Base-by-base conservation (phyloP, 2,797 vertebrate species). In the Melanotaenia maccullochi region DNA sequence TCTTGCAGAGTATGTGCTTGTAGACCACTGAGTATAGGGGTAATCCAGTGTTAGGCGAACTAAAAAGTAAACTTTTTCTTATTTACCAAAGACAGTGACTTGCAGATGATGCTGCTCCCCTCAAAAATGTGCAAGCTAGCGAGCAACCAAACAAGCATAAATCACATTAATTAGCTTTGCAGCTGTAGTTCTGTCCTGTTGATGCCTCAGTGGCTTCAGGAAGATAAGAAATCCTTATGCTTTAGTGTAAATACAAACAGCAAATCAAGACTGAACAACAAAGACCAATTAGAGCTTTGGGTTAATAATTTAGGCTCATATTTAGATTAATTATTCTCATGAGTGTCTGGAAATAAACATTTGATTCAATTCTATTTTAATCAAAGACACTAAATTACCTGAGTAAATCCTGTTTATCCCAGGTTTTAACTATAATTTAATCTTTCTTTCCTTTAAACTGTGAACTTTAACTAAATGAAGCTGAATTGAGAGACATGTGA, bases 131-230 rank as follows among this genome's bases (percentile, higher is more conserved):
- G 90, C 89, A 89, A 87, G 84, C 87, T 88, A 88, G 91, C 88
- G 89, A 85, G 86, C 84, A 82, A 83, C 82, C 82, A 89, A 92
- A 93, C 87, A 88, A 82, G 86, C 89, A 90, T 91, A 90, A 91
- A 93, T 93, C 93, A 91, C 81, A 85, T 91, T 90, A 90, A 92
- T 91, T 92, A 92, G 78, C 76, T 85, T 71, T 90, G 91, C 88
- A 92, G 89, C 91, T 93, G 89, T 83, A 85, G 85, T 65, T 79
- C 12, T 65, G 84, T 87, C 86, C 89, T 89, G 81, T 82, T 79
- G 86, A 92, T 89, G 89, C 86, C 82, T 93, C 88, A 61, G 85
- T 83, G 87, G 88, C 84, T 87, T 87, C 82, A 81, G 82, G 8
- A 65, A 89, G 89, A 92, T 91, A 93, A 91, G 88, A 79, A 85